phyloP scores from a whole-genome alignment of 2,797 vertebrate genomes.

The Hyperoplus lanceolatus region DNA sequence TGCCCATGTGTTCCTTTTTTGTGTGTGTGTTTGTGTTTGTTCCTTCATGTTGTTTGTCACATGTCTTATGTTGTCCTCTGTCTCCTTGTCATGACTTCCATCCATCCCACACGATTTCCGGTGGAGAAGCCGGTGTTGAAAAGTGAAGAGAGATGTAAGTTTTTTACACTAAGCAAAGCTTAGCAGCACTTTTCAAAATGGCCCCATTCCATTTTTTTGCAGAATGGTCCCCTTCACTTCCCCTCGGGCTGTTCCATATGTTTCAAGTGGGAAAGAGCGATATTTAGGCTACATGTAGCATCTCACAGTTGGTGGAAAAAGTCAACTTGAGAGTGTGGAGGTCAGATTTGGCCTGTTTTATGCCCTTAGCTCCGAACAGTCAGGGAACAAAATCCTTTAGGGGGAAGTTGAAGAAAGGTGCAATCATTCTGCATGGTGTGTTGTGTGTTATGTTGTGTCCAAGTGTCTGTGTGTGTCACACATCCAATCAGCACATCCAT shows the following conservation, averaged over 20 bases:
- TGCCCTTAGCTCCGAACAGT: constrained; percentile 10
- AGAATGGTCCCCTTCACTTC: constrained; percentile 52
- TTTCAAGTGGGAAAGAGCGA: constrained; percentile 1
- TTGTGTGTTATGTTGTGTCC: constrained; percentile 11
- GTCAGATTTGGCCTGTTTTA: constrained; percentile 24
- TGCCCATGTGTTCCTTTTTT: constrained; percentile 4
- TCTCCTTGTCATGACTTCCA: constrained; percentile 42
- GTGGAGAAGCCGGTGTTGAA: constrained; percentile 59
- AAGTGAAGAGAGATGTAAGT: constrained; percentile 40
- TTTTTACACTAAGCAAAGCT: not conserved
- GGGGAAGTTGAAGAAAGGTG: constrained; percentile 40
- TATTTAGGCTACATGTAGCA: constrained; percentile 48
- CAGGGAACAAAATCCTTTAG: not conserved
- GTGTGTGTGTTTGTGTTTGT: constrained; percentile 16
- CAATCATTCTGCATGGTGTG: constrained; percentile 37
- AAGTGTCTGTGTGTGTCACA: constrained; percentile 26
- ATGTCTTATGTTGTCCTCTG: constrained; percentile 44
- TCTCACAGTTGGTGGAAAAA: not conserved
- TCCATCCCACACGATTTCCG: constrained; percentile 33
- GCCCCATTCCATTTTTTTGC: constrained; percentile 64
- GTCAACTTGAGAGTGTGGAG: not conserved
- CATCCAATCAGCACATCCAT: constrained; percentile 24
- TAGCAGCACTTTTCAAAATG: constrained; percentile 16
- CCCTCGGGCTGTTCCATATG: constrained; percentile 76
- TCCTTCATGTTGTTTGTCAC: constrained; percentile 5